Evolutionary conservation across 2,797 vertebrate genomes (phyloP).

Genomic region (Rhyacichthys aspro): DNA sequence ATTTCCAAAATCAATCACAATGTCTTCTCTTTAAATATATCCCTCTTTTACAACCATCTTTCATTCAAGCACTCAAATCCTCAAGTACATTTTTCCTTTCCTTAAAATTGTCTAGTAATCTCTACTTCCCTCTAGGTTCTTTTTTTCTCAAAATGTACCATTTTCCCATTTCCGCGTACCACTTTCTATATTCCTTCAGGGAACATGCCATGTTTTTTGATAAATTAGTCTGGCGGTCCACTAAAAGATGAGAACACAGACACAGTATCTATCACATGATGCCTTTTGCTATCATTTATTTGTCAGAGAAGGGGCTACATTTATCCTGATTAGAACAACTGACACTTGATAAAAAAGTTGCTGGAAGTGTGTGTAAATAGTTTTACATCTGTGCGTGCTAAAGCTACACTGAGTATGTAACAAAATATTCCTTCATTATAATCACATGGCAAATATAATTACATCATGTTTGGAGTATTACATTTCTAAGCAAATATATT

Average conservation of each 20-base stretch:
- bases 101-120: constrained; percentile 59
- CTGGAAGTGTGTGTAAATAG: background rate
- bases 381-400: background rate
- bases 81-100: constrained; percentile 28
- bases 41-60: constrained; percentile 32
- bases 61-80: constrained; percentile 45
- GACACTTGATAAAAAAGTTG: constrained; percentile 4
- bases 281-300: constrained; percentile 7
- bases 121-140: constrained; percentile 46
- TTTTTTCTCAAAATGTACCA: constrained; percentile 47
- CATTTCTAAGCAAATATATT: too few relatives aligned
- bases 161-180: constrained; percentile 27
- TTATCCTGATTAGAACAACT: constrained; percentile 13
- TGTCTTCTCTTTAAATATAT: constrained; percentile 29
- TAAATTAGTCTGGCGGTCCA: constrained; percentile 37
- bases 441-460: background rate
- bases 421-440: too few relatives aligned
- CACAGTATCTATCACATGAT: constrained; percentile 18
- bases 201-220: constrained; percentile 26
- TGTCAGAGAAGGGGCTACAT: background rate
- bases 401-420: too few relatives aligned
- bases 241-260: constrained; percentile 27
- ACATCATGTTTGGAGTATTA: background rate
- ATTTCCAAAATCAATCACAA: constrained; percentile 49
- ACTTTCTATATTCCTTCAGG: constrained; percentile 35